These are phyloP conservation scores for Elephas maximus DNA, from an alignment of 2,113 vertebrate species.

Conservation along the genomic window DNA sequence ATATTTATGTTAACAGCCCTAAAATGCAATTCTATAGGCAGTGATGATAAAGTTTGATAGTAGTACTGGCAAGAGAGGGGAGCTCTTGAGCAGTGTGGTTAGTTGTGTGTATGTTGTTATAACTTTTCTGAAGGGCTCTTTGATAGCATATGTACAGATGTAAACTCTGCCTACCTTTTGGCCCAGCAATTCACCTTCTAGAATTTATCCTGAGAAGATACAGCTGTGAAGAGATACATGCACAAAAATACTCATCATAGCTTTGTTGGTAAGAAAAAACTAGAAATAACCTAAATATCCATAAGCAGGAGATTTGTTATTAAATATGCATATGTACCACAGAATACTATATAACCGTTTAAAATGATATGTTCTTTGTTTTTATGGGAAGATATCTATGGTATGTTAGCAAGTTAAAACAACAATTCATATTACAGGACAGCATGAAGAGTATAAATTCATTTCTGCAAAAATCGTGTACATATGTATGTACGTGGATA, in stretches of 20 bases:
- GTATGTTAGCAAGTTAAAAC: not conserved
- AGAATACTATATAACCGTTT: not conserved
- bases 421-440: conserved; percentile 15
- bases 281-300: not conserved
- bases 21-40: not conserved
- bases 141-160: not conserved
- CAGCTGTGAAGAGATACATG: not conserved
- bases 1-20: not conserved
- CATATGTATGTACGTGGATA: not conserved
- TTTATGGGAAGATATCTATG: not conserved
- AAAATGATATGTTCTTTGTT: not conserved
- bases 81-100: not conserved
- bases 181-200: not conserved
- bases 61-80: not conserved
- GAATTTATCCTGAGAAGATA: conserved; percentile 9
- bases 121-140: not conserved
- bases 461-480: not conserved
- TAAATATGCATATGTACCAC: not conserved
- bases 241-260: not conserved
- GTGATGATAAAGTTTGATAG: not conserved
- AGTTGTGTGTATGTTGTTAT: not conserved
- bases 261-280: not conserved
- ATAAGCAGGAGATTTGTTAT: not conserved
- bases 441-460: not conserved
- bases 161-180: not conserved